Conservation (phyloP, 1,140 invertebrate genomes). For the Stegodyphus dumicola region DNA sequence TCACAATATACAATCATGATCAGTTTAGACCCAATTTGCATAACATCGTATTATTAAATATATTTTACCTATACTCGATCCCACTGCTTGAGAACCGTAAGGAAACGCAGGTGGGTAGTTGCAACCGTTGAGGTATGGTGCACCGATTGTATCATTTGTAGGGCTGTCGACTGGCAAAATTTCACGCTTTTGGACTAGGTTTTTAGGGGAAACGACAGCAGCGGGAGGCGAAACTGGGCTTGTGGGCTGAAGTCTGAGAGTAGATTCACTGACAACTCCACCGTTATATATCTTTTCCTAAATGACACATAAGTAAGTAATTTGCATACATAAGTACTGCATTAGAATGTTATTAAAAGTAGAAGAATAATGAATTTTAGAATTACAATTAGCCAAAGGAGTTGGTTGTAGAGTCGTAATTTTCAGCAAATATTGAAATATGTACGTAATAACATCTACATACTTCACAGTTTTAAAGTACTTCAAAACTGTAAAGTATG, state of each 20-base stretch:
- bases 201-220: background rate
- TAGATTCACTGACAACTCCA: background rate
- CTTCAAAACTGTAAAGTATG: too few species aligned
- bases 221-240: constrained; percentile 27
- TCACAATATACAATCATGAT: background rate
- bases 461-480: too few species aligned
- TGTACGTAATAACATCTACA: too few species aligned
- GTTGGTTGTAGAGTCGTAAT: too few species aligned
- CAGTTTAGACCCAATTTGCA: background rate
- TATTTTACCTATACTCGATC: too few species aligned
- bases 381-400: too few species aligned
- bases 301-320: background rate
- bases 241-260: constrained; percentile 22
- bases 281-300: constrained; percentile 15
- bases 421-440: too few species aligned
- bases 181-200: background rate
- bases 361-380: too few species aligned
- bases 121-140: constrained; percentile 45
- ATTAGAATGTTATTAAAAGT: too few species aligned
- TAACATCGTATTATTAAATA: background rate
- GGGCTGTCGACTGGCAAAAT: background rate
- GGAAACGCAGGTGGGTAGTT: constrained; percentile 50
- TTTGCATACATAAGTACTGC: too few species aligned
- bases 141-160: background rate
- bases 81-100: background rate